phyloP scores from a whole-genome alignment of 2,797 vertebrate species.

The Poecilia velifera region DNA sequence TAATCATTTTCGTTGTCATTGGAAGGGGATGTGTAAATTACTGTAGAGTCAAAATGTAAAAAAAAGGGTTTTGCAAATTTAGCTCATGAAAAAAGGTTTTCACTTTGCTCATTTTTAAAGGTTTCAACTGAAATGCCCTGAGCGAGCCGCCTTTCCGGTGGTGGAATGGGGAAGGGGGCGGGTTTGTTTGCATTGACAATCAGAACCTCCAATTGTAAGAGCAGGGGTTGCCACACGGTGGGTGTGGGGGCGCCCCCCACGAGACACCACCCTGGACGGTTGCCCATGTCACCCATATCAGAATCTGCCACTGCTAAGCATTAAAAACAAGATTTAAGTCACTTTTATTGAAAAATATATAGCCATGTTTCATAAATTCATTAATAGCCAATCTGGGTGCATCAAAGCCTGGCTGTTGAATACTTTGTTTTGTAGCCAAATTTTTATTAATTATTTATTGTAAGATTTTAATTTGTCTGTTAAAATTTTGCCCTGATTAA shows the following conservation, averaged over 20 bases:
- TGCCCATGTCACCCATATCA: too few relatives aligned
- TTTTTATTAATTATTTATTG: neutral
- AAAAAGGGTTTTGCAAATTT: neutral
- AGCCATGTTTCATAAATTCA: neutral
- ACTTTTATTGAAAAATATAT: neutral
- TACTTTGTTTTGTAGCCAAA: neutral
- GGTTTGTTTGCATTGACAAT: too few relatives aligned
- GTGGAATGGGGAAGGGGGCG: too few relatives aligned
- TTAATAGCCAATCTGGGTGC: neutral
- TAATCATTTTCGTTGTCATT: neutral
- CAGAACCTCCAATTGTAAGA: too few relatives aligned
- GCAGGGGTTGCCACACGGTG: too few relatives aligned
- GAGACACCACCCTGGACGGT: too few relatives aligned
- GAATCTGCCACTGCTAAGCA: neutral
- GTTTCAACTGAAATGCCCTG: too few relatives aligned
- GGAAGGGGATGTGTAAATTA: neutral
- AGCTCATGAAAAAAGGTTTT: neutral
- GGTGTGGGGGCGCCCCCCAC: too few relatives aligned
- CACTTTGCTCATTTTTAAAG: neutral
- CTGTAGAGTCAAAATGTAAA: neutral
- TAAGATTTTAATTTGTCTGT: neutral
- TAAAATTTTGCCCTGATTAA: neutral
- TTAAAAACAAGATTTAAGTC: neutral
- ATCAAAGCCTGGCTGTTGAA: neutral
- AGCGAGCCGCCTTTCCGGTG: too few relatives aligned